Percentiles rank a stretch among this genome's conserved stretches.
These are phyloP conservation scores for Pheosia tremula DNA, from an alignment of 2,888 invertebrate genomes.

Conservation along the genomic window DNA sequence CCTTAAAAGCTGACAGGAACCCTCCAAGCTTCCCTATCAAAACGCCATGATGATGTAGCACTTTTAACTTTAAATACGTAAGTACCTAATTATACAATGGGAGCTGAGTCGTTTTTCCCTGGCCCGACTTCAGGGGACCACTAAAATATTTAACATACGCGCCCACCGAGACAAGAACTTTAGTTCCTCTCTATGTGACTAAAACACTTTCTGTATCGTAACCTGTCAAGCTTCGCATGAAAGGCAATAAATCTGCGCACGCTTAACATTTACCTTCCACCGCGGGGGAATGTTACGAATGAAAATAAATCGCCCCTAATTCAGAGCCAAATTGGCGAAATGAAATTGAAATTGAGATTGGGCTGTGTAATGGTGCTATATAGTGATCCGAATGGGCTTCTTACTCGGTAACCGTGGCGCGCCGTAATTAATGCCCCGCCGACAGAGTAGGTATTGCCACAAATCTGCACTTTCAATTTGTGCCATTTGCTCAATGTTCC, in stretches of 20 bases:
- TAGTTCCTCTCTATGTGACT: constrained; percentile 23
- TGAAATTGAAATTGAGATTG: constrained; percentile 69
- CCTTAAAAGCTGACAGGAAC: not conserved
- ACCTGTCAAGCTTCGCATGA: constrained; percentile 49
- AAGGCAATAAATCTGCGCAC: constrained; percentile 52
- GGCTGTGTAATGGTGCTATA: constrained; percentile 41
- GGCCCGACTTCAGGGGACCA: constrained; percentile 14
- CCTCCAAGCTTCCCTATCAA: constrained; percentile 7
- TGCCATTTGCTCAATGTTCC: constrained; percentile 23
- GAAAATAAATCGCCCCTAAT: constrained; percentile 69
- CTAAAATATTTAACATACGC: constrained; percentile 28
- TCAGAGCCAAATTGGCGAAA: constrained; percentile 59
- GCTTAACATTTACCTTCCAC: constrained; percentile 54
- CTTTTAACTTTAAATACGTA: constrained; percentile 8
- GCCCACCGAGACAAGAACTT: constrained; percentile 26
- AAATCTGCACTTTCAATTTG: constrained; percentile 49
- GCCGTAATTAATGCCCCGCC: constrained; percentile 56
- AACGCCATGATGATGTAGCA: constrained; percentile 8
- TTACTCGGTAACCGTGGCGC: constrained; percentile 32
- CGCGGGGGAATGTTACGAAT: constrained; percentile 55
- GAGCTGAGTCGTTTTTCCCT: constrained; percentile 5
- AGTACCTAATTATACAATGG: not conserved
- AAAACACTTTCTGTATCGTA: constrained; percentile 35
- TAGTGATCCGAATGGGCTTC: constrained; percentile 46
- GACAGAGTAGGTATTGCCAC: constrained; percentile 47